Evolutionary conservation across 2,113 vertebrate species (phyloP).

Genomic region (Hippocampus mohnikei): DNA sequence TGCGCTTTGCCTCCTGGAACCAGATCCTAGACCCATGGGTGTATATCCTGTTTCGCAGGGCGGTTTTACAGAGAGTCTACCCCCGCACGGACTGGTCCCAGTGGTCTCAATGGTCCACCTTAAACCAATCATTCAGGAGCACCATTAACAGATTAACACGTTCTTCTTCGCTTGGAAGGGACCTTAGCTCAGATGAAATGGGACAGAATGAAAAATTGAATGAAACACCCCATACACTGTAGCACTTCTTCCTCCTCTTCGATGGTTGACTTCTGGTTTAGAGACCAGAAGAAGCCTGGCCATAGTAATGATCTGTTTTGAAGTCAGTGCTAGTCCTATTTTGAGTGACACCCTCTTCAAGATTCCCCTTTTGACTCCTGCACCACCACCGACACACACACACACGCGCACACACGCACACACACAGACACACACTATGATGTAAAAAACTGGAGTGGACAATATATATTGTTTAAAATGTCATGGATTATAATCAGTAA

Average conservation of each 20-base stretch:
- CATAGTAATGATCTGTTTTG: background rate
- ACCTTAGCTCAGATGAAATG: background rate
- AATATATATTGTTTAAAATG: background rate
- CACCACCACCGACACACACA: too few relatives aligned
- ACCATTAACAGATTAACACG: conserved; percentile 71
- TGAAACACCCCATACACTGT: background rate
- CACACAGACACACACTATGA: background rate
- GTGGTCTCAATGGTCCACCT: conserved; percentile 67
- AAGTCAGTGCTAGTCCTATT: background rate
- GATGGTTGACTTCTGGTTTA: background rate
- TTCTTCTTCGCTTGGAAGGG: conserved; percentile 39
- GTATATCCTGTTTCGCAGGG: conserved; percentile 90
- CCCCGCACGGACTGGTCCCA: conserved; percentile 71
- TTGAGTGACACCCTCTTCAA: background rate
- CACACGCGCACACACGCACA: too few relatives aligned
- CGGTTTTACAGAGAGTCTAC: conserved; percentile 79
- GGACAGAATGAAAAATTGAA: background rate
- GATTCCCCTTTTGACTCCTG: too few relatives aligned
- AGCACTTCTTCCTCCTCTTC: conserved; percentile 14
- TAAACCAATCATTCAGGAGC: conserved; percentile 63
- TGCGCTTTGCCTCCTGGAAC: conserved; percentile 93
- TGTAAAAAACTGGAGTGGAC: background rate
- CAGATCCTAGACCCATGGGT: conserved; percentile 98
- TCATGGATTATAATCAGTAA: background rate
- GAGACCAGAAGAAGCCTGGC: background rate